phyloP scores from a whole-genome alignment of 2,113 vertebrate species.

The Calyptomena viridis region DNA sequence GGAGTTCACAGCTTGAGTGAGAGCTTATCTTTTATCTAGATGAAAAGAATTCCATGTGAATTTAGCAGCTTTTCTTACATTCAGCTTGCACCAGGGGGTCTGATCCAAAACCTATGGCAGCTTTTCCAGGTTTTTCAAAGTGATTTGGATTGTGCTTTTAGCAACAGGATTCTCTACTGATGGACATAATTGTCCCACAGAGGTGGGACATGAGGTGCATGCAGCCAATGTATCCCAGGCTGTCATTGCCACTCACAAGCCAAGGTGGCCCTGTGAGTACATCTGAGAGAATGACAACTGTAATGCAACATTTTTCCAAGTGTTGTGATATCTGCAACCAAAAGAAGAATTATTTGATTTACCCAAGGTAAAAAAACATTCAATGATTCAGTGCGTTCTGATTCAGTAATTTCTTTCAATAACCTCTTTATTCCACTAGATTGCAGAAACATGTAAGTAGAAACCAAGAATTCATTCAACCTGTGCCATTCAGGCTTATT shows the following conservation, averaged over 20 bases:
- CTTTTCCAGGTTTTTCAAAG: neutral
- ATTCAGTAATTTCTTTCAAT: neutral
- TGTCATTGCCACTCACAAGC: neutral
- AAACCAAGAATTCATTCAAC: neutral
- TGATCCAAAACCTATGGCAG: neutral
- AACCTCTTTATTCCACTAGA: neutral
- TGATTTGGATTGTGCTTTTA: neutral
- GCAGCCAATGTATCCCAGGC: neutral
- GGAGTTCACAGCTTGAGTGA: constrained; percentile 5
- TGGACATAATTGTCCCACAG: neutral
- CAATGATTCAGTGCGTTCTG: neutral
- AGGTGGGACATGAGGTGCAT: neutral
- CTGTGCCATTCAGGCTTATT: neutral
- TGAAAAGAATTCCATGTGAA: constrained; percentile 16
- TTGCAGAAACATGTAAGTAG: neutral
- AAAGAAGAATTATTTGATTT: neutral
- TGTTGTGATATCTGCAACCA: neutral
- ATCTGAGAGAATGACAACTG: neutral
- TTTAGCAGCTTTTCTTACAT: constrained; percentile 35
- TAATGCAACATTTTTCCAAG: neutral
- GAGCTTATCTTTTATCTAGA: constrained; percentile 20
- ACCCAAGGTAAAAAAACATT: neutral
- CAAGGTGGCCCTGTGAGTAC: neutral
- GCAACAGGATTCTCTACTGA: neutral
- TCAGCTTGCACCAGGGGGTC: neutral